Evolutionary conservation across 2,113 vertebrate genomes (phyloP).

Genomic region (Lanius ludovicianus): DNA sequence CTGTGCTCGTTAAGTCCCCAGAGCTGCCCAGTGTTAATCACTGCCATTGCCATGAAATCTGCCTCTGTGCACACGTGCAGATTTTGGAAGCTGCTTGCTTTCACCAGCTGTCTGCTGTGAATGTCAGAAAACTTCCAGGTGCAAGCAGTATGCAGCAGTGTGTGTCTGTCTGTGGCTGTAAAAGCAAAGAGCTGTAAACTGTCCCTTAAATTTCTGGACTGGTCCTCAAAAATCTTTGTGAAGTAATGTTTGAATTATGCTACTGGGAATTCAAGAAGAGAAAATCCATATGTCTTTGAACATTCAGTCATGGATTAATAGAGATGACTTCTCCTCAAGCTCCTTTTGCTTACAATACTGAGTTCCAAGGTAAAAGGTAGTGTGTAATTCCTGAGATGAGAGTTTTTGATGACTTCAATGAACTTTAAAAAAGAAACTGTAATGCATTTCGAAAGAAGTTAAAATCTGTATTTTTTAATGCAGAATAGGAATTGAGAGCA

Average conservation of each 20-base stretch:
- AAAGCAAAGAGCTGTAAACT: not conserved
- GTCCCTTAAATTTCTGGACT: not conserved
- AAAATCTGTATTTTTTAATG: not conserved
- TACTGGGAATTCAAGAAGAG: not conserved
- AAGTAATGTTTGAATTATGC: not conserved
- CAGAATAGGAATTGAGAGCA: not conserved
- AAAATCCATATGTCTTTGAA: not conserved
- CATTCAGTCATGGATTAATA: conserved; percentile 3
- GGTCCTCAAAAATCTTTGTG: not conserved
- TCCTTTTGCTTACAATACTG: not conserved
- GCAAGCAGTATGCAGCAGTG: not conserved
- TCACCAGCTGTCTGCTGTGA: not conserved
- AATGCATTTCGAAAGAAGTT: not conserved
- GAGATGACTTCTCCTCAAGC: not conserved
- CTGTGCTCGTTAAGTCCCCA: rapidly evolving
- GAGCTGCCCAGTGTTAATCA: not conserved
- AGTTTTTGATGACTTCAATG: conserved; percentile 1
- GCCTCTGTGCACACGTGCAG: not conserved
- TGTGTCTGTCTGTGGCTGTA: not conserved
- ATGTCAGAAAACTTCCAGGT: not conserved
- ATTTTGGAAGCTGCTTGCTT: not conserved
- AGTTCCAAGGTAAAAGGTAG: not conserved
- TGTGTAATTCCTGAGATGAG: not conserved
- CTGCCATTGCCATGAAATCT: not conserved
- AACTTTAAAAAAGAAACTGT: not conserved